Conservation (phyloP, 2,888 invertebrate genomes). For the Rhamnusium bicolor region DNA sequence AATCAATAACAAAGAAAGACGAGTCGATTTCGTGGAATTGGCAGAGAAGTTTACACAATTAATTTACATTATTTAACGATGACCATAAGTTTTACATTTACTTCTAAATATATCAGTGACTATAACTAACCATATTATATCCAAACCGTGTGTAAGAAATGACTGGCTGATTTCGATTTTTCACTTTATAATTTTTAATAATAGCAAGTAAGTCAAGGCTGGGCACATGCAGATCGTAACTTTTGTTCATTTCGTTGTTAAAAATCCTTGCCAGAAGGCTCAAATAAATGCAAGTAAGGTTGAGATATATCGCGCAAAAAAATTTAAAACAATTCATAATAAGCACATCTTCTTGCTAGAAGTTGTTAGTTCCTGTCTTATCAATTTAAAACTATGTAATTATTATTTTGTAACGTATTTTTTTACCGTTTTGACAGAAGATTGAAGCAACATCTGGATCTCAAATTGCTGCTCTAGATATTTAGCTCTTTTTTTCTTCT, state of each 20-base stretch:
- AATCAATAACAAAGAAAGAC: constrained; percentile 25
- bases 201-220: constrained; percentile 39
- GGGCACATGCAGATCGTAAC: constrained; percentile 5
- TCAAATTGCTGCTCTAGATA: too few species aligned
- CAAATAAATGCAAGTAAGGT: not conserved
- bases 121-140: constrained; percentile 14
- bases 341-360: too few species aligned
- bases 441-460: too few species aligned
- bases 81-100: constrained; percentile 50
- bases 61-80: constrained; percentile 52
- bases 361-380: too few species aligned
- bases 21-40: constrained; percentile 32
- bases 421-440: too few species aligned
- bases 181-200: constrained; percentile 20
- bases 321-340: too few species aligned
- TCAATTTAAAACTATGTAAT: too few species aligned
- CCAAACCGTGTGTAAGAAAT: constrained; percentile 1
- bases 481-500: too few species aligned
- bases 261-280: not conserved
- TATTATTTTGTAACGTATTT: too few species aligned
- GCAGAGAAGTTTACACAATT: constrained; percentile 45
- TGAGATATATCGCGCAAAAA: too few species aligned
- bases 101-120: constrained; percentile 54
- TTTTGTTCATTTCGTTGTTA: not conserved
- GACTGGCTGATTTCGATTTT: constrained; percentile 27